Evolutionary conservation across 2,797 vertebrate genomes (phyloP), one percentile per base, ranked within the genome.

Genomic region (Malurus splendens): DNA sequence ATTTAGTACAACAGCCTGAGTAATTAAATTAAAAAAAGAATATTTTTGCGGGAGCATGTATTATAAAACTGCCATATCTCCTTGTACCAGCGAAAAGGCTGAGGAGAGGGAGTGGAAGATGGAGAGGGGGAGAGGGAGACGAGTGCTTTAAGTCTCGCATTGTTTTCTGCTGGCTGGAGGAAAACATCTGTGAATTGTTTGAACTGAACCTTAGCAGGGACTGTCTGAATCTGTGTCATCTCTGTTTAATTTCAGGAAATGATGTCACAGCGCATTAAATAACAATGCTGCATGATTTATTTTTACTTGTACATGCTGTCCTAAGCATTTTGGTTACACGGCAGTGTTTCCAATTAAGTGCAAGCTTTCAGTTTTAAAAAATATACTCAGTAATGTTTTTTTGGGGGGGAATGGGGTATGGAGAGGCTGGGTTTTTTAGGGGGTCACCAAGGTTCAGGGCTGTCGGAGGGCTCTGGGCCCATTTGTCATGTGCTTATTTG

Each of bases 101-200:
- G 71, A 78, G 41, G 54, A 89, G 55, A 65, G 48, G 33, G 93
- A 76, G 71, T 27, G 24, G 48, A 90, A 55, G 62, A 67, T 47
- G 55, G n/a, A 77, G 38, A 61, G 44, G 12, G 61, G 42, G 41
- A 92, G 76, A 32, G 57, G 22, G 72, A 91, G 80, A 93, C 41
- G 65, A 87, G 89, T 44, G 54, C 73, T 95, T 93, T 93, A 90
- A 96, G 76, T 97, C 96, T 62, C 6, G 90, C 97, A 93, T 97
- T 98, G 97, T 98, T 97, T 97, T 97, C 91, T 94, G 80, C 94
- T 93, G 95, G 95, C 95, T 96, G 93, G 95, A 95, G 95, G 96
- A 97, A 97, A 98, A 99, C 98, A 98, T 98, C 98, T 99, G 98
- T 98, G 97, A 98, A 98, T 97, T 98, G 96, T 99, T 98, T 98